phyloP scores from a whole-genome alignment of 2,888 invertebrate species.

The Drosophila koepferae region DNA sequence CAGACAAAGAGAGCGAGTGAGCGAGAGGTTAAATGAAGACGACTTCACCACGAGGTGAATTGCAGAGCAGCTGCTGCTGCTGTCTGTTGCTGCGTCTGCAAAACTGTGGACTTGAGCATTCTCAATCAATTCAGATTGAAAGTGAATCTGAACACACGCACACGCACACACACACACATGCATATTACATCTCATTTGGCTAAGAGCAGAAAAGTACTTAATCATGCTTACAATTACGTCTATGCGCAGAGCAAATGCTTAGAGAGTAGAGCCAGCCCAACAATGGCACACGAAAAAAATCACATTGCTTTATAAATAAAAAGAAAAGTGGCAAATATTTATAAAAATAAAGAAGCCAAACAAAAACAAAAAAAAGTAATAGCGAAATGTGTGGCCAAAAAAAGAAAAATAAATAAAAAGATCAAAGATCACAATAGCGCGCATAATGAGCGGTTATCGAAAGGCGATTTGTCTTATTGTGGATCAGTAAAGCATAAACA shows the following conservation, averaged over 20 bases:
- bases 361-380: slow-evolving; percentile 5
- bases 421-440: slow-evolving; percentile 51
- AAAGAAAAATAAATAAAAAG: slow-evolving; percentile 13
- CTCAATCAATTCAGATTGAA: slow-evolving; percentile 72
- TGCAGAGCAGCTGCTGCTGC: slow-evolving; percentile 8
- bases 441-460: slow-evolving; percentile 66
- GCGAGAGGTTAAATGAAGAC: slow-evolving; percentile 36
- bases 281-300: slow-evolving; percentile 12
- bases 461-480: slow-evolving; percentile 51
- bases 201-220: slow-evolving; percentile 48
- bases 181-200: slow-evolving; percentile 57
- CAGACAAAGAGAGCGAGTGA: slow-evolving; percentile 9
- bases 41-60: slow-evolving; percentile 59
- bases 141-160: slow-evolving; percentile 73
- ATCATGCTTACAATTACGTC: slow-evolving; percentile 51
- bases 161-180: slow-evolving; percentile 3
- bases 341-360: slow-evolving; percentile 10
- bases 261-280: slow-evolving; percentile 60
- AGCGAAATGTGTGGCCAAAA: slow-evolving; percentile 40
- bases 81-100: slow-evolving; percentile 6
- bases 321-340: slow-evolving; percentile 10
- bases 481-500: slow-evolving; percentile 34
- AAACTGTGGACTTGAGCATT: slow-evolving; percentile 54
- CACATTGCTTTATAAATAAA: slow-evolving; percentile 1
- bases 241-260: slow-evolving; percentile 28